Conservation (phyloP, 2,113 vertebrate species). For the Ia io region DNA sequence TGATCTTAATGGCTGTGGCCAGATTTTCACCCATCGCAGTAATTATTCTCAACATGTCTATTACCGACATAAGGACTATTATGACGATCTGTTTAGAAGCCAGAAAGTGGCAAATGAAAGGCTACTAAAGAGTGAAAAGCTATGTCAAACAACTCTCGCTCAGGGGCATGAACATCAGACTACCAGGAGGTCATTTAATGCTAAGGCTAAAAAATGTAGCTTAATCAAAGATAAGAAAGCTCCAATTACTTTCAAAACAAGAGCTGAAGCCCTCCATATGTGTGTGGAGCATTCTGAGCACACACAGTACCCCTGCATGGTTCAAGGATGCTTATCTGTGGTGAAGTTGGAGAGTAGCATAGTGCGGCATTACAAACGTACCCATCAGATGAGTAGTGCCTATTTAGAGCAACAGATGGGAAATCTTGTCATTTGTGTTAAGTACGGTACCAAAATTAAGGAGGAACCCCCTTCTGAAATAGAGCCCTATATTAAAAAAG, state of each 20-base stretch:
- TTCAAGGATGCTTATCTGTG: constrained; percentile 93
- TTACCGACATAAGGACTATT: constrained; percentile 89
- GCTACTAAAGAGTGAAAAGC: constrained; percentile 72
- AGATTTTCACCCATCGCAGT: constrained; percentile 87
- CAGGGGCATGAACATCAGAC: constrained; percentile 66
- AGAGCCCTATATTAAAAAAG: constrained; percentile 69
- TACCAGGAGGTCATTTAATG: constrained; percentile 74
- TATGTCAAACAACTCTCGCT: constrained; percentile 50
- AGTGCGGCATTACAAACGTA: constrained; percentile 90
- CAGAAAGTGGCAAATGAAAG: constrained; percentile 79
- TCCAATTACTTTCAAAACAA: constrained; percentile 83
- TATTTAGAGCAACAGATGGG: constrained; percentile 82
- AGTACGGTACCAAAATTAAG: constrained; percentile 82
- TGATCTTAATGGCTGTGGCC: constrained; percentile 90
- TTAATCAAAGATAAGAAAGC: constrained; percentile 82
- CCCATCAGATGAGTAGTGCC: constrained; percentile 86
- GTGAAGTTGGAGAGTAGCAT: constrained; percentile 90
- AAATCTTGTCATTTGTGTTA: constrained; percentile 87
- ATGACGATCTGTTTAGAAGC: constrained; percentile 84
- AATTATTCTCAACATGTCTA: constrained; percentile 91
- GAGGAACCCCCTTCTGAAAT: constrained; percentile 72
- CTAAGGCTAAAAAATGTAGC: constrained; percentile 76
- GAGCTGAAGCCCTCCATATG: constrained; percentile 95
- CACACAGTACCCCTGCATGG: constrained; percentile 93
- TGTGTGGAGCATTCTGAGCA: constrained; percentile 90